Evolutionary conservation across 2,888 invertebrate species (phyloP).

Genomic region (Athrips mouffetella): DNA sequence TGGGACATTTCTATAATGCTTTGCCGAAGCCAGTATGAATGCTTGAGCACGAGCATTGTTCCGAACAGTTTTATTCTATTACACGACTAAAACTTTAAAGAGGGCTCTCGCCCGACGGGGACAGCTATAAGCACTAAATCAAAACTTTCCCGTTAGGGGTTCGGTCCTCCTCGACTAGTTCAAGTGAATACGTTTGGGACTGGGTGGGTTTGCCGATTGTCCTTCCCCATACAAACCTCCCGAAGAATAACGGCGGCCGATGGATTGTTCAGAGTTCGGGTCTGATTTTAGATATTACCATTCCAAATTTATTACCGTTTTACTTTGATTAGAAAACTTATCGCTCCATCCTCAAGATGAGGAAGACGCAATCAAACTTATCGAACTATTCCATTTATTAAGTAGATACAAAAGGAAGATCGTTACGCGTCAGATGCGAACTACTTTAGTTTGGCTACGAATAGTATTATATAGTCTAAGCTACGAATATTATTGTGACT

Average conservation of each 20-base stretch:
- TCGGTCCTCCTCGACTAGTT: conserved; percentile 50
- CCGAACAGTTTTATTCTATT: conserved; percentile 74
- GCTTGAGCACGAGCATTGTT: conserved; percentile 58
- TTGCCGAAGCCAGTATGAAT: conserved; percentile 55
- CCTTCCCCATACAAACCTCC: conserved; percentile 51
- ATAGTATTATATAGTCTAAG: no score
- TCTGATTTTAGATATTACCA: conserved; percentile 15
- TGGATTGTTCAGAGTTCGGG: conserved; percentile 31
- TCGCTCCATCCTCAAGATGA: conserved; percentile 4
- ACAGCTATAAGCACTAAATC: conserved; percentile 76
- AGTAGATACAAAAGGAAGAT: no score
- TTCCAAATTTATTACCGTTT: conserved; percentile 17
- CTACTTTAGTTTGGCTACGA: no score
- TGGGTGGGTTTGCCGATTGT: conserved; percentile 48
- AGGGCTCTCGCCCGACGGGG: conserved; percentile 58
- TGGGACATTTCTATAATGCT: conserved; percentile 48
- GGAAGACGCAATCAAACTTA: conserved; percentile 4
- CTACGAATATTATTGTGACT: no score
- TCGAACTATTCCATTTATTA: conserved; percentile 1
- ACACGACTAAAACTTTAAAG: conserved; percentile 71
- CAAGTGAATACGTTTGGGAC: conserved; percentile 57
- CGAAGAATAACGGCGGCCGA: conserved; percentile 43
- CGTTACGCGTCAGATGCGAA: no score
- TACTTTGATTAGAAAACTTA: conserved; percentile 14
- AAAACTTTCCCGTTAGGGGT: conserved; percentile 69